A percentile compares a stretch with the other conserved stretches of the same genome.
phyloP scores from a whole-genome alignment of 2,797 vertebrate species.

The Sebastes ruberrimus region DNA sequence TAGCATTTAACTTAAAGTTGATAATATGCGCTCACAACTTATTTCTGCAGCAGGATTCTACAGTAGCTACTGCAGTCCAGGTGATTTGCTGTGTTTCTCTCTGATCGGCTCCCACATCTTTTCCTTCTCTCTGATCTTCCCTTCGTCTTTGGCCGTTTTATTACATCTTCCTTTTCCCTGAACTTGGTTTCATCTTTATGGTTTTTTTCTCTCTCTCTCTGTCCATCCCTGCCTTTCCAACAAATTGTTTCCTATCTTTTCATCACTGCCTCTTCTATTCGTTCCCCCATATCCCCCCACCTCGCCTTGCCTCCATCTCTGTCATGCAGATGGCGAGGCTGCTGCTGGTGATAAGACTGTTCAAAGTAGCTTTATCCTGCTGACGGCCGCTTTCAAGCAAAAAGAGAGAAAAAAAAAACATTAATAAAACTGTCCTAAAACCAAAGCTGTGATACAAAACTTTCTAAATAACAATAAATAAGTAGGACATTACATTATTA shows the following conservation, averaged over 20 bases:
- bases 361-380: constrained; percentile 17
- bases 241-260: constrained; percentile 39
- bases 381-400: not conserved
- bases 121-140: constrained; percentile 10
- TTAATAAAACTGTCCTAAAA: not conserved
- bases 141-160: not conserved
- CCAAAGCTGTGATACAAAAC: not conserved
- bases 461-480: not conserved
- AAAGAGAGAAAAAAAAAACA: not conserved
- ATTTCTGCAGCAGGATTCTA: too few relatives aligned
- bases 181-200: constrained; percentile 14
- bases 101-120: not conserved
- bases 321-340: constrained; percentile 25
- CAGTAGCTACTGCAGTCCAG: not conserved
- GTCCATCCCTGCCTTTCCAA: not conserved
- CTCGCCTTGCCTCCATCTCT: not conserved
- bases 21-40: not conserved
- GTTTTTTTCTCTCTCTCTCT: not conserved
- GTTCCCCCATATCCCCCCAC: not conserved
- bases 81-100: constrained; percentile 14
- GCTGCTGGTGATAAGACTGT: constrained; percentile 20
- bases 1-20: not conserved
- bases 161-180: constrained; percentile 23
- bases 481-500: not conserved
- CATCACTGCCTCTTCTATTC: not conserved